Base-by-base conservation (phyloP, 2,797 vertebrate species). In the Liparis tanakae region DNA sequence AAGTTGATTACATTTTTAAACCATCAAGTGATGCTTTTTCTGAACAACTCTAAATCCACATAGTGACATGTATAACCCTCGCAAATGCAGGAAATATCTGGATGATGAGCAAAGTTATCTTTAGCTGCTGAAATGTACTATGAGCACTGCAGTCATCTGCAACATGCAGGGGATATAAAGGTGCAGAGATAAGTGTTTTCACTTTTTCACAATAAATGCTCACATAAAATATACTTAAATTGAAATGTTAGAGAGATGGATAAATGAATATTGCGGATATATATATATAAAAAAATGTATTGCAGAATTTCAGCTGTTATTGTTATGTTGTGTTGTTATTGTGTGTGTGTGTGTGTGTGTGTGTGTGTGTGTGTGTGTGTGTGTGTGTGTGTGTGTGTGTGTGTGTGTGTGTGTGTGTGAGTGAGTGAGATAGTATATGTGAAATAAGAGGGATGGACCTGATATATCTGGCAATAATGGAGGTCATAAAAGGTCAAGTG, bases 71-170 rank as follows among this genome's bases (percentile, higher is more conserved):
- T 36, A 75, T 46, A 66, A 34, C 34, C 15, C 15, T 6, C 50
- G 41, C 36, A 67, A 60, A 57, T 41, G 15, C 46, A 33, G 56
- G 60, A 10, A 67, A 44, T 77, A 80, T 83, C 14, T 83, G 7
- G 57, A 72, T 71, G 53, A 71, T 59, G 37, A 66, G 17, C 44
- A 37, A 60, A 41, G 17, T 64, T 82, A 72, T 87, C 34, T 85
- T 86, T 79, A 72, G 78, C 20, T 17, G 22, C 25, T 78, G 74
- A 79, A 76, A 62, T 75, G 13, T 48, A 62, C 20, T 62, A 33
- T 56, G 30, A 50, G 54, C 34, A 15, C 7, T 7, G 10, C 61
- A 67, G 68, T 48, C 65, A 30, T 63, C 57, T 80, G 55, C 44
- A 72, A 15, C 41, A 43, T 50, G 37, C n/a, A 57, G 44, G 25